phyloP scores from a whole-genome alignment of 1,140 invertebrate species.

The Rhopalosiphum padi region DNA sequence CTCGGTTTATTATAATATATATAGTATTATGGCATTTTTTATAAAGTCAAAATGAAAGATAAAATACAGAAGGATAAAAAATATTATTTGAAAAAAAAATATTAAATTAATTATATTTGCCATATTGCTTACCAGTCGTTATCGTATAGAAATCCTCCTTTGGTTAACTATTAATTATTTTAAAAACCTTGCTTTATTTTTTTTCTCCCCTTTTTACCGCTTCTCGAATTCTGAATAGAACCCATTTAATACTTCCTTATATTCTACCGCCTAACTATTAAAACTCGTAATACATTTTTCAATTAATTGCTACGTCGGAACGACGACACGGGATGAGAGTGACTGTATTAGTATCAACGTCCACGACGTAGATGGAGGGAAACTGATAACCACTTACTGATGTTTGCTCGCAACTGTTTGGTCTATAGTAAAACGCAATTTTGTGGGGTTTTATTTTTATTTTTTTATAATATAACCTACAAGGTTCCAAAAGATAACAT shows the following conservation, averaged over 20 bases:
- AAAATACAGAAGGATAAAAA: background rate
- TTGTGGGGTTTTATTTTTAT: background rate
- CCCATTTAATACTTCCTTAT: background rate
- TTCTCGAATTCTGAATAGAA: background rate
- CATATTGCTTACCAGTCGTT: background rate
- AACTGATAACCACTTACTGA: background rate
- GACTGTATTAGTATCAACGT: background rate
- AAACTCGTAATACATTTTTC: slow-evolving; percentile 5
- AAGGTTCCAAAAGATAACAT: background rate
- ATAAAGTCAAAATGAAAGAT: background rate
- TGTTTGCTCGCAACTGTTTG: background rate
- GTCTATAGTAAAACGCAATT: background rate
- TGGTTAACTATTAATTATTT: background rate
- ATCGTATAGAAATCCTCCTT: background rate
- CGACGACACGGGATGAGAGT: background rate
- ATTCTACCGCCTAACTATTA: background rate
- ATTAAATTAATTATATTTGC: background rate
- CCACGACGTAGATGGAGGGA: background rate
- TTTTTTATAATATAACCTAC: background rate
- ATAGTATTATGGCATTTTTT: background rate
- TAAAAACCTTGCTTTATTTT: background rate
- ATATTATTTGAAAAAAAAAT: background rate
- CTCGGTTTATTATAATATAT: too few relatives aligned
- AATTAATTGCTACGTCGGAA: background rate
- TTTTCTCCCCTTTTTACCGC: background rate